Percentiles rank a stretch among this genome's conserved stretches.
Conservation (phyloP, 1,140 invertebrate genomes). For the Carcinoscorpius rotundicauda region DNA sequence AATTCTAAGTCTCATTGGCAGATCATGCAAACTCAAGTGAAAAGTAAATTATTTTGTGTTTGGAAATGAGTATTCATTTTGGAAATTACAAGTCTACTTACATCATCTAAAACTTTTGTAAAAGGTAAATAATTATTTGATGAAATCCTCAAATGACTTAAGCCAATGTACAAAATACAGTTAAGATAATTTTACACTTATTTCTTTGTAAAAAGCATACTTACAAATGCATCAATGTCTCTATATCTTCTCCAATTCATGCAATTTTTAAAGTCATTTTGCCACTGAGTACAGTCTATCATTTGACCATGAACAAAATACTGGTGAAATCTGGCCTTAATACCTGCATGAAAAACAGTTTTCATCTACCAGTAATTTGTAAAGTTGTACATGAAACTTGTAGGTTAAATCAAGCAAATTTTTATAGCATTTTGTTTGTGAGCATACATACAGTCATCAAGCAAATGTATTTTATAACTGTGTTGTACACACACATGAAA, state of each 20-base stretch:
- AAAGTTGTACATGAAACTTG: neutral
- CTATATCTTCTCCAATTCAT: slow-evolving; percentile 46
- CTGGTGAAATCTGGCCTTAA: slow-evolving; percentile 64
- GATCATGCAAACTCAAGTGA: too few relatives aligned
- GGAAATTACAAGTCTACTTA: too few relatives aligned
- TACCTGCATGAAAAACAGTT: slow-evolving; percentile 14
- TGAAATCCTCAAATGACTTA: too few relatives aligned
- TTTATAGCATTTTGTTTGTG: slow-evolving; percentile 2
- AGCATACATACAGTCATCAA: neutral
- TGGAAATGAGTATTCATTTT: too few relatives aligned
- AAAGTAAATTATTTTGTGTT: too few relatives aligned
- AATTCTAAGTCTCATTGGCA: too few relatives aligned
- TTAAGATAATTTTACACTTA: too few relatives aligned
- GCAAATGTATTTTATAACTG: neutral
- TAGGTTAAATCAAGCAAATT: neutral
- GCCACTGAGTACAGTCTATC: slow-evolving; percentile 61
- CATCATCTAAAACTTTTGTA: too few relatives aligned
- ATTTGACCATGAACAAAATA: slow-evolving; percentile 63
- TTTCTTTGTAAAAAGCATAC: slow-evolving; percentile 18
- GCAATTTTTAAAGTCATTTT: slow-evolving; percentile 60
- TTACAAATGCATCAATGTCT: slow-evolving; percentile 51
- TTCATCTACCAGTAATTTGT: neutral
- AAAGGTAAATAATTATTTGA: too few relatives aligned
- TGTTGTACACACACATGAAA: too few relatives aligned
- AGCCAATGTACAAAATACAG: too few relatives aligned